These are phyloP conservation scores for Acleris cristana DNA, from an alignment of 2,888 invertebrate species.

Conservation along the genomic window DNA sequence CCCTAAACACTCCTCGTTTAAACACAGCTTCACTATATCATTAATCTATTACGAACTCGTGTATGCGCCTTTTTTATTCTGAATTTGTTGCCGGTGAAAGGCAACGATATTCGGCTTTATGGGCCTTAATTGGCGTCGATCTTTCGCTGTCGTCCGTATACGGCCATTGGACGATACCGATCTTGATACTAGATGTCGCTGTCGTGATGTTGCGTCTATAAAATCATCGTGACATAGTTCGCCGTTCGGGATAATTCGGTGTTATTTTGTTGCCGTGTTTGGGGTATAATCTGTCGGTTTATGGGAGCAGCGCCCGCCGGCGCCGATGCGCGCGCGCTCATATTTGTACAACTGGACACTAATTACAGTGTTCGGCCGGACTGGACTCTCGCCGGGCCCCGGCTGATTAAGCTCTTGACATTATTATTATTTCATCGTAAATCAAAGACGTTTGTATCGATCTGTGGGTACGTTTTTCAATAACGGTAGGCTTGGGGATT, in stretches of 20 bases:
- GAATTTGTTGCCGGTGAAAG: conserved; percentile 72
- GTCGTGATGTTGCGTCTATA: conserved; percentile 48
- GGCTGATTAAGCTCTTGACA: conserved; percentile 74
- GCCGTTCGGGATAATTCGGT: conserved; percentile 38
- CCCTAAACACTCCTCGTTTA: conserved; percentile 48
- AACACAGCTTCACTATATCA: conserved; percentile 76
- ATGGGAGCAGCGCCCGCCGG: conserved; percentile 47
- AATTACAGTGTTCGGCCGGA: conserved; percentile 65
- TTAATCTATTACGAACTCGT: conserved; percentile 80
- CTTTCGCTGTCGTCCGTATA: conserved; percentile 68
- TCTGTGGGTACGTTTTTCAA: conserved; percentile 41
- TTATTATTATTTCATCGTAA: conserved; percentile 60
- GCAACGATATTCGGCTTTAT: conserved; percentile 80
- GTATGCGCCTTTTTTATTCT: conserved; percentile 65
- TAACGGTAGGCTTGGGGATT: conserved; percentile 50
- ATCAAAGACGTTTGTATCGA: conserved; percentile 47
- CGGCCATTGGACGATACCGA: conserved; percentile 69
- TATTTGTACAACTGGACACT: conserved; percentile 73
- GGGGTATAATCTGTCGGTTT: conserved; percentile 2
- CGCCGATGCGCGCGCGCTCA: conserved; percentile 66
- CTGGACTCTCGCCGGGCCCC: conserved; percentile 55
- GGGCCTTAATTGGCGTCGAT: conserved; percentile 78
- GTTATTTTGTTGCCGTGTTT: background rate
- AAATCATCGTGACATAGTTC: conserved; percentile 50
- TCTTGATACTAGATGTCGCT: conserved; percentile 63